Percentiles rank a stretch among this genome's conserved stretches.
Conservation (phyloP, 2,113 vertebrate species). For the Sorex fumeus region DNA sequence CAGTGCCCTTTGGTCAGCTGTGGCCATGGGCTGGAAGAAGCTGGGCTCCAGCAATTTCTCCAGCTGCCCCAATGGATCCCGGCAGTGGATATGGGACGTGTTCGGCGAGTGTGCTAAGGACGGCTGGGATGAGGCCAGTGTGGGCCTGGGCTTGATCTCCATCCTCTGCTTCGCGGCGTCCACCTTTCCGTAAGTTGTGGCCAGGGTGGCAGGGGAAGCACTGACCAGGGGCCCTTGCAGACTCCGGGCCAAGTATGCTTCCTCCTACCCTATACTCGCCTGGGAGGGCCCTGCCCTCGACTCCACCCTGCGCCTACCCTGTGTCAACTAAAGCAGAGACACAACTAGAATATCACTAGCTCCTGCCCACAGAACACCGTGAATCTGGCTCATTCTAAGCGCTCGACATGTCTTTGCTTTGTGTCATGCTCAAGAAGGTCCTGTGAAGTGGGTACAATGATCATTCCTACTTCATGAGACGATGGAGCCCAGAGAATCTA, state of each 20-base stretch:
- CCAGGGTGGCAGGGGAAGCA: too few species aligned
- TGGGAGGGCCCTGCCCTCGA: background rate
- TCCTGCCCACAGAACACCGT: background rate
- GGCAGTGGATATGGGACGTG: conserved; percentile 91
- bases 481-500: background rate
- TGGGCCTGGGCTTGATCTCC: conserved; percentile 94
- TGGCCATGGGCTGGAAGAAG: conserved; percentile 73
- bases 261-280: too few species aligned
- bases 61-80: conserved; percentile 93
- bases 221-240: too few species aligned
- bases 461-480: background rate
- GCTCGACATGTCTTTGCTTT: background rate
- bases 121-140: conserved; percentile 92
- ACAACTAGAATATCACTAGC: too few species aligned
- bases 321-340: too few species aligned
- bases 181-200: conserved; percentile 93
- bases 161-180: conserved; percentile 94
- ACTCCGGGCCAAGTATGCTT: too few species aligned
- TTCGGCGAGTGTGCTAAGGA: conserved; percentile 94
- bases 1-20: background rate
- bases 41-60: conserved; percentile 88
- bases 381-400: background rate
- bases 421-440: background rate
- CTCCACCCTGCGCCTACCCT: background rate
- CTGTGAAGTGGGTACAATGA: background rate